Conservation (phyloP, 2,113 vertebrate genomes). For the Machaerirhynchus nigripectus region DNA sequence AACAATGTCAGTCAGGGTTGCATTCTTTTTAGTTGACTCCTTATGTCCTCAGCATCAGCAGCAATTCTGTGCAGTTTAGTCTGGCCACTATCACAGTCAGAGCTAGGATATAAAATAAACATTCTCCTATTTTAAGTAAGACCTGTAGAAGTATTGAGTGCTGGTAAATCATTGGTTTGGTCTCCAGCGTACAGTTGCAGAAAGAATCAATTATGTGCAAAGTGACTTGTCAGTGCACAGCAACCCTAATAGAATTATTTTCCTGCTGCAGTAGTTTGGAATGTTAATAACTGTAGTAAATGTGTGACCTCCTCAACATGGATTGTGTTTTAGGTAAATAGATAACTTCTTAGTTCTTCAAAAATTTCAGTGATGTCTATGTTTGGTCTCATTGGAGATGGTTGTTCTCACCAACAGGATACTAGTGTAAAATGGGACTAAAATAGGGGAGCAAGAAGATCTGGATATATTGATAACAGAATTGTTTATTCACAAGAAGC, state of each 20-base stretch:
- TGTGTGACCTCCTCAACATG: background rate
- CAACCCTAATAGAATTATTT: background rate
- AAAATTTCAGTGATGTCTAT: fast-evolving
- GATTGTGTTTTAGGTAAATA: background rate
- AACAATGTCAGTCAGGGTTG: background rate
- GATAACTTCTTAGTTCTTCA: background rate
- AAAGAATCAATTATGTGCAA: background rate
- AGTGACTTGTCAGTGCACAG: background rate
- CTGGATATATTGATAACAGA: background rate
- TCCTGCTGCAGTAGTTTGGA: background rate
- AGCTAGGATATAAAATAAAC: background rate
- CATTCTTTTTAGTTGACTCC: background rate
- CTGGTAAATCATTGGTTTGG: background rate
- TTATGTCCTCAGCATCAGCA: background rate
- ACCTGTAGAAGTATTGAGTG: background rate
- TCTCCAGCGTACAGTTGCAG: background rate
- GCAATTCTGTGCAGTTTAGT: background rate
- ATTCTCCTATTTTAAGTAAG: background rate
- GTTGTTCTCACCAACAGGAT: background rate
- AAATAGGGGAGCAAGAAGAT: background rate
- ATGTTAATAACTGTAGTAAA: background rate
- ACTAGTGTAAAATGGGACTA: background rate
- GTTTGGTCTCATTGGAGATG: background rate
- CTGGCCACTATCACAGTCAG: background rate
- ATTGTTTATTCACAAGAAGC: background rate